Base-by-base conservation (phyloP, 2,888 invertebrate genomes). In the Drosophila lacicola region DNA sequence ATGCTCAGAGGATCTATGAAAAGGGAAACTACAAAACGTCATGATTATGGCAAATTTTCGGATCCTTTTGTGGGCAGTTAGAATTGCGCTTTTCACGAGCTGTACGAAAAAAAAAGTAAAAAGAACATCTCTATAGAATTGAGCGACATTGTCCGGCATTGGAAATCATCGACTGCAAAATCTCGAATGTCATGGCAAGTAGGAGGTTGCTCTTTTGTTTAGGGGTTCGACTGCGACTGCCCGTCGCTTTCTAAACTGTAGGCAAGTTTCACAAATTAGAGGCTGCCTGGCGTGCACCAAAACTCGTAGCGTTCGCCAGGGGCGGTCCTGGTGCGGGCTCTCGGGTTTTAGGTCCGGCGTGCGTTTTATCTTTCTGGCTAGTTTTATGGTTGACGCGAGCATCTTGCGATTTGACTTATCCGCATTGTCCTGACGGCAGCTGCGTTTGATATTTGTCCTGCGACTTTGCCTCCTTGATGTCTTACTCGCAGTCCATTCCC, bases 41-140 rank as follows among this genome's bases (percentile, higher is more conserved):
- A 75, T 90, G 88, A 90, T 88, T 90, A 90, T 83, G 90, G 89
- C 90, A 88, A 86, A 88, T 90, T 84, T 90, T 90, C 74, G 80
- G 72, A 62, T 57, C 68, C 71, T 73, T 82, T 90, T 89, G 90
- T 90, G 88, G 90, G 73, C 66, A 71, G 57, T 72, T 82, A 75
- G 76, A 75, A 77, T 83, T 88, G 89, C 90, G 83, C 87, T 90
- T 90, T 88, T 76, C 74, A 81, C 42, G 41, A 46, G 17, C 34
- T 44, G 33, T 34, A 33, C 3, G 25, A 11, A 13, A 45, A 17
- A 17, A 10, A 13, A n/a, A 8, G 42, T 10, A 53, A n/a, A 50
- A 49, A 47, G 54, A 14, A 56, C 39, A 29, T n/a, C 46, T 67
- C 67, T 45, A 29, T 69, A 55, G 50, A 78, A 76, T 71, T 58